Evolutionary conservation across 2,888 invertebrate species (phyloP), one percentile per base, ranked within the genome.

Genomic region (Neoscelio sp.): DNA sequence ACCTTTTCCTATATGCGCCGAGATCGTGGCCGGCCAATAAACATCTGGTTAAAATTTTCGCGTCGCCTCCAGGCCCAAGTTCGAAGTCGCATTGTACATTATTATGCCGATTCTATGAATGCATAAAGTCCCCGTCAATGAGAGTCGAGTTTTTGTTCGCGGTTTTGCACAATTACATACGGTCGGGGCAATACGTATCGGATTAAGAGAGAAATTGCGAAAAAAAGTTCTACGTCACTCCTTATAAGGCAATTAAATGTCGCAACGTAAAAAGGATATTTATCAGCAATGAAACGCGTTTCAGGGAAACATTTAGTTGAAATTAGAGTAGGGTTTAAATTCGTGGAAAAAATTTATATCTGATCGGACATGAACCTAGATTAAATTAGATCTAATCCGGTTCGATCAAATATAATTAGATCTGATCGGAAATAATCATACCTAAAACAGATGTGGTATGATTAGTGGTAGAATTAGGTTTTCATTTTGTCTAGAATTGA

Each of bases 1-100:
- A 26, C 42, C 56, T 62, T 73, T 74, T 67, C 52, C 6, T 18
- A 8, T n/a, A 7, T n/a, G 7, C 17, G n/a, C 1, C 2, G 2
- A 8, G 8, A 23, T 26, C 28, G 4, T 48, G 17, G 10, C 6
- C 52, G 50, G 54, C 71, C 77, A 83, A 81, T 86, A 84, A 86
- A 83, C 79, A 82, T 86, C 80, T 82, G 83, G 82, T 82, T 83
- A 82, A 82, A 84, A 80, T 70, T 68, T 78, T 54, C 62, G 40
- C 46, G 42, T 58, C 35, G 50, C 50, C 40, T 33, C 33, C 28
- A 30, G 58, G 68, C 46, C 18, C 33, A 7, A 18, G 38, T 8
- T 2, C 44, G 23, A n/a, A 0, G 8, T 17, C 15, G 42, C 48
- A 13, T 42, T 42, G 50, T 17, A 12, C 54, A 13, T 42, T 17